phyloP scores from a whole-genome alignment of 2,888 invertebrate genomes.

The Sympetrum striolatum region DNA sequence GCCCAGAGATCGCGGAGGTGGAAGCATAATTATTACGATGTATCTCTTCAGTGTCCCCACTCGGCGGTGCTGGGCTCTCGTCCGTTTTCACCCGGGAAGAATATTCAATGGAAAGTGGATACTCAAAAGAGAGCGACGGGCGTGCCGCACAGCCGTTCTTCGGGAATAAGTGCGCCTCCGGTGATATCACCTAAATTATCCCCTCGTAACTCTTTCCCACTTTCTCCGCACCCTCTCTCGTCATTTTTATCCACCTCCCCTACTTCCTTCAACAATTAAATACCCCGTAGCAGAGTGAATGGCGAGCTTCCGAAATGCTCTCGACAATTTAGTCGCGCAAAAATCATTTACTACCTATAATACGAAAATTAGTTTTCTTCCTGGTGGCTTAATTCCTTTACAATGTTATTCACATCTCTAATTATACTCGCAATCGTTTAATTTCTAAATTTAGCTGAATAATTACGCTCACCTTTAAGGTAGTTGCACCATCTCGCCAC shows the following conservation, averaged over 20 bases:
- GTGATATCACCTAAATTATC: not conserved
- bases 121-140: not conserved
- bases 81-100: not conserved
- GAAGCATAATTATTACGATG: not conserved
- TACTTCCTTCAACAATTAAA: not conserved
- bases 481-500: too few relatives aligned
- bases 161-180: not conserved
- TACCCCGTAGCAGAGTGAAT: not conserved
- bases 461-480: too few relatives aligned
- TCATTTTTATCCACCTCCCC: too few relatives aligned
- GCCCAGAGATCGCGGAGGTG: too few relatives aligned
- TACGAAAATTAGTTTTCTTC: too few relatives aligned
- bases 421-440: too few relatives aligned
- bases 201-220: not conserved
- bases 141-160: not conserved
- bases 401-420: too few relatives aligned
- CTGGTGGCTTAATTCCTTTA: too few relatives aligned
- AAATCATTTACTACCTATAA: too few relatives aligned
- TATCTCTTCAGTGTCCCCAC: not conserved
- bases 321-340: too few relatives aligned
- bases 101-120: not conserved
- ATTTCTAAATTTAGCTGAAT: too few relatives aligned
- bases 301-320: too few relatives aligned
- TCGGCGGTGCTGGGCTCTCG: not conserved
- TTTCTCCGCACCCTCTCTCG: not conserved